A percentile compares a stretch with the other conserved stretches of the same genome.
These are phyloP conservation scores for Venusia cambrica DNA, from an alignment of 2,888 invertebrate genomes.

Conservation along the genomic window DNA sequence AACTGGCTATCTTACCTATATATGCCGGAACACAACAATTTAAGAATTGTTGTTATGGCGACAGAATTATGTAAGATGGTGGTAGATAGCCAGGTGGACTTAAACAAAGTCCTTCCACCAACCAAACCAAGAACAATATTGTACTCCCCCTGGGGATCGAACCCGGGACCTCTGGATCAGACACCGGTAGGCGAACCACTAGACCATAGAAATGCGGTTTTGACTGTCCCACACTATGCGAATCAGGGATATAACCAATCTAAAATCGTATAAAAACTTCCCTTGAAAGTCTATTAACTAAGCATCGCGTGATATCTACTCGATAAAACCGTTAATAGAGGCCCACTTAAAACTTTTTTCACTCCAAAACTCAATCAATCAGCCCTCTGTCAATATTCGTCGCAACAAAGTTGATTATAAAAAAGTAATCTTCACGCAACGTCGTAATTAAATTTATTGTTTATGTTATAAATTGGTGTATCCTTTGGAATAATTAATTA, in stretches of 20 bases:
- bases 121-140: too few relatives aligned
- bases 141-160: too few relatives aligned
- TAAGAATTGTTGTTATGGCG: too few relatives aligned
- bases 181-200: too few relatives aligned
- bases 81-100: too few relatives aligned
- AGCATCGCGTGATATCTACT: constrained; percentile 20
- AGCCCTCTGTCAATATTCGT: constrained; percentile 14
- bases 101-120: too few relatives aligned
- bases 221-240: constrained; percentile 5
- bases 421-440: constrained; percentile 16
- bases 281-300: constrained; percentile 16
- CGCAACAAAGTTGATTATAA: constrained; percentile 17
- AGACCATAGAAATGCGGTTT: neutral
- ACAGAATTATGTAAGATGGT: too few relatives aligned
- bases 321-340: constrained; percentile 18
- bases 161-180: too few relatives aligned
- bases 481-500: constrained; percentile 27
- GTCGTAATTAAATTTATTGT: constrained; percentile 45
- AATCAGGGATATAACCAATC: constrained; percentile 12
- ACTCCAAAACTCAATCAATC: constrained; percentile 23
- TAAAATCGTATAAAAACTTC: constrained; percentile 13
- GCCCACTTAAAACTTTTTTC: constrained; percentile 28
- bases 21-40: too few relatives aligned
- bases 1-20: too few relatives aligned
- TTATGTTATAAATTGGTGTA: constrained; percentile 34